phyloP scores from a whole-genome alignment of 2,888 invertebrate genomes.

The Dynastes maya region DNA sequence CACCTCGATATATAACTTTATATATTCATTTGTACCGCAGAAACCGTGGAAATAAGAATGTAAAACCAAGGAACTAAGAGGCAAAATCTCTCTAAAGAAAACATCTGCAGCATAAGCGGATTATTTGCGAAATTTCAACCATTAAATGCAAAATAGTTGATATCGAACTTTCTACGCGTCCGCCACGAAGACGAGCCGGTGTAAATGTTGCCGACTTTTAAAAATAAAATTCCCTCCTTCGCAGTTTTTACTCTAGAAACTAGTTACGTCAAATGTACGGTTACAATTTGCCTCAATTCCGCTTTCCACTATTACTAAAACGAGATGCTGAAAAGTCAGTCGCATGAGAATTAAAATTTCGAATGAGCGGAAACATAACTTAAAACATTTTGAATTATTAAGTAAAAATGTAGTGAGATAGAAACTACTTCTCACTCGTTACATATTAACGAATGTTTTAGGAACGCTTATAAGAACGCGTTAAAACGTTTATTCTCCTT shows the following conservation, averaged over 20 bases:
- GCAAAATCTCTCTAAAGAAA: constrained; percentile 21
- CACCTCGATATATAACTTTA: neutral
- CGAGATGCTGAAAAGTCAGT: neutral
- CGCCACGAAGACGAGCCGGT: constrained; percentile 1
- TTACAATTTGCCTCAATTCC: neutral
- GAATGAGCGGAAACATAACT: neutral
- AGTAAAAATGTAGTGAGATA: neutral
- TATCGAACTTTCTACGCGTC: constrained; percentile 9
- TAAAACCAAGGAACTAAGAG: neutral
- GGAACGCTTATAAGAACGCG: too few relatives aligned
- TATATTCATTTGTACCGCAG: neutral
- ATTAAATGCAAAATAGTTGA: constrained; percentile 37
- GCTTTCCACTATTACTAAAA: neutral
- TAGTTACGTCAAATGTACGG: constrained; percentile 13
- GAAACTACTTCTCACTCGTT: constrained; percentile 1
- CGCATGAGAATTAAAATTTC: neutral
- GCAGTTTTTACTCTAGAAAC: neutral
- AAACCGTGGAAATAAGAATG: constrained; percentile 17
- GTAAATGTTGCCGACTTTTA: constrained; percentile 16
- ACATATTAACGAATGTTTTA: neutral
- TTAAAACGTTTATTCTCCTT: too few relatives aligned
- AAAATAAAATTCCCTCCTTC: neutral
- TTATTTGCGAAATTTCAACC: constrained; percentile 28
- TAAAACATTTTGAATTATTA: constrained; percentile 8
- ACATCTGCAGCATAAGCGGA: constrained; percentile 19